Conservation (phyloP, 2,797 vertebrate species). For the Spea hammondii region DNA sequence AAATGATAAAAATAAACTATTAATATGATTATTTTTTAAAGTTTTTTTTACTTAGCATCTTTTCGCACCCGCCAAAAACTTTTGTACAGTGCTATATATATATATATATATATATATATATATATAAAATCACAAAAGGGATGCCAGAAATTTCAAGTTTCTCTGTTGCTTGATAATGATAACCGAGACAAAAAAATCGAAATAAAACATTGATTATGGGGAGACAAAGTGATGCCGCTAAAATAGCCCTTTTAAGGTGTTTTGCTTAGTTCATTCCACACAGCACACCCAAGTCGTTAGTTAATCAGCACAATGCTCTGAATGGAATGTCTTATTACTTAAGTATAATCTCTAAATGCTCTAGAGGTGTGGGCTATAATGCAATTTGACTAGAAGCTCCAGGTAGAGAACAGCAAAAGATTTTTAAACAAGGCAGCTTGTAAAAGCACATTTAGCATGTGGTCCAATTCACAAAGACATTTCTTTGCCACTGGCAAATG, state of each 20-base stretch:
- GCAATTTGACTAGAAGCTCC: conserved; percentile 44
- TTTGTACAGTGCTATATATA: too few species aligned
- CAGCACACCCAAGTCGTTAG: conserved; percentile 52
- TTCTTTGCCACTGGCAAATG: conserved; percentile 47
- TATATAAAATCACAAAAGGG: background rate
- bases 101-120: background rate
- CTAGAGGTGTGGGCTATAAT: conserved; percentile 50
- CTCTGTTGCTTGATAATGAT: conserved; percentile 12
- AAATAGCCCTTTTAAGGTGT: conserved; percentile 46
- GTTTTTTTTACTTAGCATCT: too few species aligned
- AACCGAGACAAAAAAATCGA: conserved; percentile 13
- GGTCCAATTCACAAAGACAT: conserved; percentile 42
- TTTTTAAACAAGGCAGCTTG: conserved; percentile 52
- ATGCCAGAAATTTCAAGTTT: conserved; percentile 18
- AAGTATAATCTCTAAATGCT: conserved; percentile 51
- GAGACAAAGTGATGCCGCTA: conserved; percentile 36
- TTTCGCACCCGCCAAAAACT: too few species aligned
- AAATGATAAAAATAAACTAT: too few species aligned
- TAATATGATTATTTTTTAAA: too few species aligned
- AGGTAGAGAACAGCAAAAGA: conserved; percentile 35
- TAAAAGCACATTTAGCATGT: conserved; percentile 49
- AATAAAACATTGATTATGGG: conserved; percentile 46
- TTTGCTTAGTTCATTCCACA: conserved; percentile 45
- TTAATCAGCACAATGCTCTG: conserved; percentile 48
- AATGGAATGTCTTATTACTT: conserved; percentile 50